Conservation (phyloP, 2,113 vertebrate species). For the Catagonus wagneri region DNA sequence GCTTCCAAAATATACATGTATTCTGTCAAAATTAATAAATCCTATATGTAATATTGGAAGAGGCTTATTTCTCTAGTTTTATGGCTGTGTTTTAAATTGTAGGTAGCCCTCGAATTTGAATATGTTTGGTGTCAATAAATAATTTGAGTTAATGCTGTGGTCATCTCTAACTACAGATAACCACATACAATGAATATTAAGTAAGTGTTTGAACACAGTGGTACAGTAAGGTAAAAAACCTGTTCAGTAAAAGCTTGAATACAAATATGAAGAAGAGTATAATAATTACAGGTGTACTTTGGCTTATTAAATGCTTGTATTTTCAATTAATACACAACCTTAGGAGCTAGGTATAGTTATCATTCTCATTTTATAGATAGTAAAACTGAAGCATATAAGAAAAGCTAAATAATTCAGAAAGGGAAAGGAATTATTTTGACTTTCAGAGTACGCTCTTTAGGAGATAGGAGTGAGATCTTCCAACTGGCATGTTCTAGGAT, state of each 20-base stretch:
- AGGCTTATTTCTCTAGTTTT: not conserved
- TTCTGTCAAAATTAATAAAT: conserved; percentile 40
- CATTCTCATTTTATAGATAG: not conserved
- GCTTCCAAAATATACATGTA: not conserved
- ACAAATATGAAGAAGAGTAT: not conserved
- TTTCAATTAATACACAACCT: not conserved
- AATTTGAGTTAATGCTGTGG: not conserved
- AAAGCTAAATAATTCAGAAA: not conserved
- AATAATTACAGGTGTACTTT: not conserved
- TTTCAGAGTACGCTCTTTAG: not conserved
- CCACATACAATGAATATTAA: not conserved
- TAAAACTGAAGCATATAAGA: not conserved
- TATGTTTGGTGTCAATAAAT: not conserved
- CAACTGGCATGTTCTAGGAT: not conserved
- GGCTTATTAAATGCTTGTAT: not conserved
- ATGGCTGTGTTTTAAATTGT: not conserved
- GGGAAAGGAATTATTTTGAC: not conserved
- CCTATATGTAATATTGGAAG: not conserved
- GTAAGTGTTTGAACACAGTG: not conserved
- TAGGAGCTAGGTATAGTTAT: not conserved
- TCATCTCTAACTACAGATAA: not conserved
- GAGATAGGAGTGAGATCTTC: not conserved
- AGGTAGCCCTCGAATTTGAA: not conserved
- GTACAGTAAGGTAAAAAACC: not conserved
- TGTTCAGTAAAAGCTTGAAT: not conserved